A percentile compares a stretch with the other conserved stretches of the same genome.
Evolutionary conservation across 2,888 invertebrate genomes (phyloP).

Genomic region (Autographa gamma): DNA sequence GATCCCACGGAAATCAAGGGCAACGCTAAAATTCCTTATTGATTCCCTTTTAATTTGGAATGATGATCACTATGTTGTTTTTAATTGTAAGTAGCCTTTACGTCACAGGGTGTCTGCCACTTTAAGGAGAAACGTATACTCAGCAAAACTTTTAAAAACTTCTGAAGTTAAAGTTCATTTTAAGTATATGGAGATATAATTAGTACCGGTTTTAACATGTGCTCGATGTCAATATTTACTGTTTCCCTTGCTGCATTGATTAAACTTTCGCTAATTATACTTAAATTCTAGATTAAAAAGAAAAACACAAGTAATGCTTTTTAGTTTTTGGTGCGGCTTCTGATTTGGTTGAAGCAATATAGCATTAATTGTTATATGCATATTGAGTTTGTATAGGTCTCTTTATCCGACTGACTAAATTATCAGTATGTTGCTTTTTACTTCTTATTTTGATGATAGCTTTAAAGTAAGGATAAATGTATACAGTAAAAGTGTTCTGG

Average conservation of each 20-base stretch:
- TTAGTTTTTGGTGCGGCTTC: no score
- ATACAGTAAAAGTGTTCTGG: not conserved
- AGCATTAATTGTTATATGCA: no score
- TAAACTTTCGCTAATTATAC: not conserved
- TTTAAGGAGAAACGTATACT: not conserved
- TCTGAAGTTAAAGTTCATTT: not conserved
- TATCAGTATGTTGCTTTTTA: not conserved
- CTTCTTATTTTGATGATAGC: not conserved
- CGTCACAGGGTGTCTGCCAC: not conserved
- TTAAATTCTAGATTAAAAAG: not conserved
- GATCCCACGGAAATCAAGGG: no score
- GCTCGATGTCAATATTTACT: conserved; percentile 11
- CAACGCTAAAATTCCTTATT: no score
- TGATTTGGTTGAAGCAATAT: no score
- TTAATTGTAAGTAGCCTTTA: not conserved
- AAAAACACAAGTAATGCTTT: no score
- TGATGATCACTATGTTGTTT: no score
- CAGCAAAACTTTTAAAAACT: not conserved
- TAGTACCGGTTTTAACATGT: conserved; percentile 17
- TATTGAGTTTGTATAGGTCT: not conserved
- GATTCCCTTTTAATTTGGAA: no score
- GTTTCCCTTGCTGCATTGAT: not conserved
- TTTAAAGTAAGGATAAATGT: not conserved
- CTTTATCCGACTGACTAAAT: not conserved
- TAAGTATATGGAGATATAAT: not conserved